Base-by-base conservation (phyloP, 2,113 vertebrate genomes). In the Gallinago paraguaiae region DNA sequence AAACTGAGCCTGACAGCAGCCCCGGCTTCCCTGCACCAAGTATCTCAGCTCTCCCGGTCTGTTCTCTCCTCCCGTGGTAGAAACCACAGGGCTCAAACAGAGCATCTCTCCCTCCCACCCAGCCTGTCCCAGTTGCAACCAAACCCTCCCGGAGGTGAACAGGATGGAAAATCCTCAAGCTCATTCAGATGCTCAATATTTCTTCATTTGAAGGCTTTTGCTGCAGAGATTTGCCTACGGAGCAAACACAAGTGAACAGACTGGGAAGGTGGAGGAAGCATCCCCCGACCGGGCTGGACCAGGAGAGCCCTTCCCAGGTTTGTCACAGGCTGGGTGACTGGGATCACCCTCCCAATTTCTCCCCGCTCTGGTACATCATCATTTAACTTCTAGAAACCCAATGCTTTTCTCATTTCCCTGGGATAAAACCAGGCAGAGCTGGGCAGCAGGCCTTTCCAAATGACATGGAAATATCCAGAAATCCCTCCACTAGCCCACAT, bases 181-280 rank as follows among this genome's bases (percentile, higher is more conserved):
- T 69, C 20, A 3, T 20, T 56, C 13, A 6, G 10, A 1, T 11
- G 9, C 23, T 81, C 37, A 6, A 0, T 35, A 6, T 39, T 60
- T 57, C 84, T 50, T 54, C 17, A 14, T 45, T 67, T 63, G 13
- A 41, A 79, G 80, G 56, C 5, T 53, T 79, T 69, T 67, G 37
- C 54, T 72, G 6, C 45, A 11, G 45, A 51, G 17, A 12, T 5
- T 70, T 37, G 31, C 6, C 20, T 11, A 14, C 39, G 67, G 48
- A 82, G 22, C 23, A 23, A 54, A 18, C 2, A 23, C 45, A 37
- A 13, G 5, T 2, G 3, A 54, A 17, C 23, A 25, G n/a, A 35
- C 0, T 7, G 3, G 23, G 15, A 5, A 6, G 0, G 0, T 2
- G 20, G 43, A n/a, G n/a, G 46, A 13, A 65, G 33, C 59, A 23